These are phyloP conservation scores for Unio delphinus DNA, from an alignment of 2,888 invertebrate species.

Conservation along the genomic window DNA sequence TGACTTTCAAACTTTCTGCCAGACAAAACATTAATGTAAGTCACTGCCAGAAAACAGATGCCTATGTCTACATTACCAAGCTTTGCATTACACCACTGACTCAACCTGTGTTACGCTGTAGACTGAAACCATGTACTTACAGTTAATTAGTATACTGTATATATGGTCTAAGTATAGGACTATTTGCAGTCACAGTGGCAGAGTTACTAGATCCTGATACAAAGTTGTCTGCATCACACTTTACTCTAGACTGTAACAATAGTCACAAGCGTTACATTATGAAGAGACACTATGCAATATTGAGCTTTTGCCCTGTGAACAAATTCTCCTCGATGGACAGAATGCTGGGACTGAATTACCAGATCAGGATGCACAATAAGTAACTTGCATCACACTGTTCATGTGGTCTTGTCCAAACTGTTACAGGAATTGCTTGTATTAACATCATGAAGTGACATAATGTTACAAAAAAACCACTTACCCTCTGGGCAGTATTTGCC, in stretches of 20 bases:
- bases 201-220: conserved; percentile 53
- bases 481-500: conserved; percentile 66
- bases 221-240: conserved; percentile 64
- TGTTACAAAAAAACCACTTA: conserved; percentile 11
- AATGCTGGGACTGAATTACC: conserved; percentile 35
- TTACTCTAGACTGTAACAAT: conserved; percentile 56
- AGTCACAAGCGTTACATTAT: conserved; percentile 40
- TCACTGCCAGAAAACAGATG: too few relatives aligned
- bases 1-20: too few relatives aligned
- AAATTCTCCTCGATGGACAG: conserved; percentile 59
- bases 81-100: too few relatives aligned
- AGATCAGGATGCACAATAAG: conserved; percentile 39
- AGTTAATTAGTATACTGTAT: conserved; percentile 46
- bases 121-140: too few relatives aligned
- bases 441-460: too few relatives aligned
- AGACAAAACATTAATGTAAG: too few relatives aligned
- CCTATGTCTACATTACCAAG: too few relatives aligned
- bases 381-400: not conserved
- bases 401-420: not conserved
- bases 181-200: conserved; percentile 41
- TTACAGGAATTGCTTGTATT: too few relatives aligned
- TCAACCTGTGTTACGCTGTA: too few relatives aligned
- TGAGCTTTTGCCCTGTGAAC: conserved; percentile 44
- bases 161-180: conserved; percentile 65
- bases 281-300: too few relatives aligned